Conservation (phyloP, 1,140 invertebrate species). For the Dendrolimus kikuchii region DNA sequence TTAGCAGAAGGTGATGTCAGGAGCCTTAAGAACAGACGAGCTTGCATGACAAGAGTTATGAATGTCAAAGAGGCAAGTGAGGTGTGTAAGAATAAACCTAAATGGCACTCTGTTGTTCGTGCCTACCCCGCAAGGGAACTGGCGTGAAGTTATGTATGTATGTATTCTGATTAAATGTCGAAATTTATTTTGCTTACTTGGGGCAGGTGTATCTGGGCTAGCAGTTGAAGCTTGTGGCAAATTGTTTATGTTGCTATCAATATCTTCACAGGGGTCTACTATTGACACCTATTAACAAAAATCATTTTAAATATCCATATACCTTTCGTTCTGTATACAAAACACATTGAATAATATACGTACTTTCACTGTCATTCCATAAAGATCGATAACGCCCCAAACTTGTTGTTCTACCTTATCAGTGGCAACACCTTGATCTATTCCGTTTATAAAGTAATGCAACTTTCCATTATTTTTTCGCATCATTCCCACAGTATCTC, state of each 20-base stretch:
- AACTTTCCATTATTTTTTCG: constrained; percentile 86
- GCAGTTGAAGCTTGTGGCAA: constrained; percentile 15
- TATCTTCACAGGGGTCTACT: constrained; percentile 41
- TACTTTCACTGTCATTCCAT: constrained; percentile 96
- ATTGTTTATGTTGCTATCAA: constrained; percentile 34
- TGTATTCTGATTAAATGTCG: too few species aligned
- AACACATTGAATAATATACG: neutral
- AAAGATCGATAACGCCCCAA: constrained; percentile 95
- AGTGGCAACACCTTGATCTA: constrained; percentile 93
- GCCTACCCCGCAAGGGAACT: too few species aligned
- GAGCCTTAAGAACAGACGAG: too few species aligned
- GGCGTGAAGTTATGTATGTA: too few species aligned
- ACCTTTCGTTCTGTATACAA: neutral
- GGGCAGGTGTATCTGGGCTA: constrained; percentile 20
- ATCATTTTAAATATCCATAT: neutral
- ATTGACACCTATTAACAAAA: constrained; percentile 37
- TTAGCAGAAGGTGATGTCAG: too few species aligned
- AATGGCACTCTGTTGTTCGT: too few species aligned
- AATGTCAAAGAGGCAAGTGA: too few species aligned
- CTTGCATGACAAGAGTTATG: too few species aligned
- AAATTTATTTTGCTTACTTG: constrained; percentile 25
- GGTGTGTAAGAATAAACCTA: too few species aligned
- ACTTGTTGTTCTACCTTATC: constrained; percentile 82
- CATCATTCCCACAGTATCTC: constrained; percentile 92
- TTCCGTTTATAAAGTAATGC: constrained; percentile 94